Conservation (phyloP, 1,140 invertebrate genomes). For the Zaprionus camerounensis region DNA sequence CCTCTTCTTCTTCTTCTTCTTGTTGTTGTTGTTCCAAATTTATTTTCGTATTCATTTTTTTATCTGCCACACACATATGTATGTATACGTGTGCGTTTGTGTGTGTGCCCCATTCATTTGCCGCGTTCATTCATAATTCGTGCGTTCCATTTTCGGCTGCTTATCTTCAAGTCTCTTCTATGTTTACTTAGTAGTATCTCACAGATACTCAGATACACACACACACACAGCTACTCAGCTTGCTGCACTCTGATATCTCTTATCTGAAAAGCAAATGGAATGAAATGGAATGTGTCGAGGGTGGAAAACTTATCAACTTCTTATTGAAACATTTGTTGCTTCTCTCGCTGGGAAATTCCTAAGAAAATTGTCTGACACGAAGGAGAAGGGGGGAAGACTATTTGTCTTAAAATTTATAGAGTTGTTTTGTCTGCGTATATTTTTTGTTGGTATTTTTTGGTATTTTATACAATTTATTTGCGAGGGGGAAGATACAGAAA, state of each 20-base stretch:
- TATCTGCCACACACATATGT: constrained; percentile 48
- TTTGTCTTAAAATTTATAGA: neutral
- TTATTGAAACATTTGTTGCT: constrained; percentile 45
- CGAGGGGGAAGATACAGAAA: neutral
- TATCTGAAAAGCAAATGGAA: constrained; percentile 50
- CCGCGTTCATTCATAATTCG: constrained; percentile 60
- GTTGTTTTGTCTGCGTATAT: neutral
- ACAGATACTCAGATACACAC: constrained; percentile 45
- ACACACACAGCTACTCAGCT: neutral
- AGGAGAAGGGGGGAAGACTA: neutral
- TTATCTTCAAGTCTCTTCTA: constrained; percentile 29
- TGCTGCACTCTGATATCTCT: constrained; percentile 38
- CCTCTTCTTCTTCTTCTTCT: neutral
- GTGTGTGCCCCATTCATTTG: constrained; percentile 63
- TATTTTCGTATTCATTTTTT: constrained; percentile 48
- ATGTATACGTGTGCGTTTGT: neutral
- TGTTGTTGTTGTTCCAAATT: constrained; percentile 24
- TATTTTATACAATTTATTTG: neutral
- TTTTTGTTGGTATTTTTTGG: neutral
- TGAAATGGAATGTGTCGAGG: constrained; percentile 12
- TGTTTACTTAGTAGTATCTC: constrained; percentile 45
- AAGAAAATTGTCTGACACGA: neutral
- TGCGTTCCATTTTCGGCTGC: constrained; percentile 58
- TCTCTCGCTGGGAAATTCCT: neutral
- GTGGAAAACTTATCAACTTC: constrained; percentile 32